phyloP scores from a whole-genome alignment of 2,888 invertebrate genomes.

The Boloria selene region DNA sequence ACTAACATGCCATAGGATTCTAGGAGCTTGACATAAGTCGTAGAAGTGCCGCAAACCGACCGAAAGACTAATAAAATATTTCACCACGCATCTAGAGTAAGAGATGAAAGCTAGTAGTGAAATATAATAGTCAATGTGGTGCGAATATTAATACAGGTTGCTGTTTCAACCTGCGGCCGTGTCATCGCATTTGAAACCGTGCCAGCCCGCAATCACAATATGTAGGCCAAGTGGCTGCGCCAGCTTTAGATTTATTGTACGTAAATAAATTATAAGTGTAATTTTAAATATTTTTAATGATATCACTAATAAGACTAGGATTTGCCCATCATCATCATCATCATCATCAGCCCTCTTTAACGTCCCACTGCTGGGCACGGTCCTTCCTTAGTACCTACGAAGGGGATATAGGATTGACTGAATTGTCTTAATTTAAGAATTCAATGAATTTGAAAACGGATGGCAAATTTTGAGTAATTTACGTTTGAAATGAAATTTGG shows the following conservation, averaged over 20 bases:
- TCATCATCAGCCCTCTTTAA: too few species aligned
- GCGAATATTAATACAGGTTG: conserved; percentile 45
- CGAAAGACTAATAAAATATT: too few species aligned
- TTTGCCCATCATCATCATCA: too few species aligned
- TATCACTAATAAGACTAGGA: background rate
- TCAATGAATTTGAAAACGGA: background rate
- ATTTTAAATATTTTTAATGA: conserved; percentile 11
- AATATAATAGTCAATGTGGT: background rate
- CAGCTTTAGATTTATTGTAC: conserved; percentile 34
- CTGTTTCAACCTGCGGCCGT: conserved; percentile 44
- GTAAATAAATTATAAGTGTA: conserved; percentile 23
- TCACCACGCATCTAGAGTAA: too few species aligned
- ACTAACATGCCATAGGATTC: too few species aligned
- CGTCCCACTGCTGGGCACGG: too few species aligned
- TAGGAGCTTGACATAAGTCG: too few species aligned
- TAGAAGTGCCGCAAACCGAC: too few species aligned
- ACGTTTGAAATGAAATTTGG: too few species aligned
- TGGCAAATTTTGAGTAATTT: too few species aligned
- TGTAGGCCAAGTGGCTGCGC: conserved; percentile 78
- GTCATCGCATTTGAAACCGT: conserved; percentile 59
- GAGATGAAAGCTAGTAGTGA: too few species aligned
- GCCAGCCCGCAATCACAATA: conserved; percentile 73
- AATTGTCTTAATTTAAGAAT: background rate
- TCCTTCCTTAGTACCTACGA: too few species aligned
- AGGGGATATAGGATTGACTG: background rate